Evolutionary conservation across 2,797 vertebrate genomes (phyloP).

Genomic region (Peromyscus aztecus): DNA sequence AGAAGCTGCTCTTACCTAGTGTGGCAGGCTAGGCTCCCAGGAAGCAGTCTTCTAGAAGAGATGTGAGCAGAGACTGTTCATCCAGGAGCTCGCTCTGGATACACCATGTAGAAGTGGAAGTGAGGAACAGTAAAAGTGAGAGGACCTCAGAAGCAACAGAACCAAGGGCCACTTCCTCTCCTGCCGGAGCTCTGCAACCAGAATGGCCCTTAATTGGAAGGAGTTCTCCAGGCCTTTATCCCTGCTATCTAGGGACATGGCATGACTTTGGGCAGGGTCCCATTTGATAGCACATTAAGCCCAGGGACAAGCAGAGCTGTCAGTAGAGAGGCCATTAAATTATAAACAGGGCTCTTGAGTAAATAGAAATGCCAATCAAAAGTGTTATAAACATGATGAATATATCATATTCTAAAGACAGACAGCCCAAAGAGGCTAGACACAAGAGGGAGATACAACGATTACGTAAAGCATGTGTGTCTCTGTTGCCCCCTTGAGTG

Average conservation of each 20-base stretch:
- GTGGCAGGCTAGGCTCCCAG: background rate
- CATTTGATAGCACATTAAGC: background rate
- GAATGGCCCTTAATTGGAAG: background rate
- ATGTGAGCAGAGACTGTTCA: background rate
- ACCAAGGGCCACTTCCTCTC: background rate
- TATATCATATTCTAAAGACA: background rate
- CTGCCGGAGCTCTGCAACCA: background rate
- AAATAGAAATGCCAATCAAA: background rate
- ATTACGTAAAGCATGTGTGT: background rate
- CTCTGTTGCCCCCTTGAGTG: background rate
- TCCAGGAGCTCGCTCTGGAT: background rate
- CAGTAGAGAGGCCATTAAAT: background rate
- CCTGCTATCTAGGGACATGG: background rate
- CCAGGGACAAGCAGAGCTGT: background rate
- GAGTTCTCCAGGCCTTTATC: background rate
- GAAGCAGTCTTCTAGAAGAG: background rate
- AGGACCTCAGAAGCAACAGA: background rate
- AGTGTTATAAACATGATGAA: background rate
- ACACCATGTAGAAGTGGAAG: too few relatives aligned
- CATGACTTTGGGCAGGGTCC: background rate
- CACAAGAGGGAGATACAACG: background rate
- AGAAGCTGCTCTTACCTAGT: background rate
- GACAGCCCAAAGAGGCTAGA: too few relatives aligned
- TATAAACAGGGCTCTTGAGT: background rate
- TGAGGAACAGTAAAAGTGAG: fast-evolving